Percentiles rank a stretch among this genome's conserved stretches.
phyloP scores from a whole-genome alignment of 2,888 invertebrate species.

The Serrognathus titanus region DNA sequence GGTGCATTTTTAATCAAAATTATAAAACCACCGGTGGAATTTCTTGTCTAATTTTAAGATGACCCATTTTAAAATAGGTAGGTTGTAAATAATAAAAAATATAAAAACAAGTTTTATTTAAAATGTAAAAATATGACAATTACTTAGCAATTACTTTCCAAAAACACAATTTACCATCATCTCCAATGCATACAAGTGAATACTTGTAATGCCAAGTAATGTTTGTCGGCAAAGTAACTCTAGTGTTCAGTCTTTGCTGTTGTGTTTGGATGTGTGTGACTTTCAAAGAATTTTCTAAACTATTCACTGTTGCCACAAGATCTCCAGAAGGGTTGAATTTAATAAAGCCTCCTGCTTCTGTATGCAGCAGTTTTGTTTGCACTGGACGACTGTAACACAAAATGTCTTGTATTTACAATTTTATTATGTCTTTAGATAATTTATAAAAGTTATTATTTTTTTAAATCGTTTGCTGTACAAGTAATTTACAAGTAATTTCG shows the following conservation, averaged over 20 bases:
- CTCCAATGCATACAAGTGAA: conserved; percentile 59
- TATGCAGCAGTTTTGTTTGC: conserved; percentile 58
- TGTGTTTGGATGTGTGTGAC: conserved; percentile 59
- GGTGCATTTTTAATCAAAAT: too few relatives aligned
- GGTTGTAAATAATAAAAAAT: background rate
- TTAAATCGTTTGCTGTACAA: too few relatives aligned
- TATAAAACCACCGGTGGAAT: too few relatives aligned
- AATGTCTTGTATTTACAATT: background rate
- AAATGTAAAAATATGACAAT: conserved; percentile 10
- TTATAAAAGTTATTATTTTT: too few relatives aligned
- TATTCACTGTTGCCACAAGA: conserved; percentile 64
- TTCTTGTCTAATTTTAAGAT: background rate
- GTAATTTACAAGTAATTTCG: too few relatives aligned
- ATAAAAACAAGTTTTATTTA: too few relatives aligned
- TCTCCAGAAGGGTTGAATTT: conserved; percentile 63
- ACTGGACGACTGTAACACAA: conserved; percentile 54
- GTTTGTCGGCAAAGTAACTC: conserved; percentile 56
- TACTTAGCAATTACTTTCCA: conserved; percentile 55
- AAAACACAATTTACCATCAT: conserved; percentile 58
- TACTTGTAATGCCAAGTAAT: conserved; percentile 62
- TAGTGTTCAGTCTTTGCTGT: conserved; percentile 54
- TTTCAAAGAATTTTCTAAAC: conserved; percentile 63
- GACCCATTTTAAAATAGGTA: background rate
- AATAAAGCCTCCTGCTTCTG: conserved; percentile 60
- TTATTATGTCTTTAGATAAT: too few relatives aligned